Percentiles rank a stretch among this genome's conserved stretches.
These are phyloP conservation scores for Fabriciana adippe DNA, from an alignment of 2,888 invertebrate species.

Conservation along the genomic window DNA sequence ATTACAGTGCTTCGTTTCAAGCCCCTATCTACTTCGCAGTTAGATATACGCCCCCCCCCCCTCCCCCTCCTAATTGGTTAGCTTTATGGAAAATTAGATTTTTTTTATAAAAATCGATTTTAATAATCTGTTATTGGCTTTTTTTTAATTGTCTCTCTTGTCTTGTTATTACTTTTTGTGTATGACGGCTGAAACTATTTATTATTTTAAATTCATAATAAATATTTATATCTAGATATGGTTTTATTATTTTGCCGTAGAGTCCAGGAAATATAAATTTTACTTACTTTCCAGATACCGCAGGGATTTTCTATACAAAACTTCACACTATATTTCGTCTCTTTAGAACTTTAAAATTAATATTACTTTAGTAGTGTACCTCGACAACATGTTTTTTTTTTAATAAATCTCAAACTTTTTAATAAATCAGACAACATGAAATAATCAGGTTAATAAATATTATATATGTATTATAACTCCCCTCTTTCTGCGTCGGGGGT, in stretches of 20 bases:
- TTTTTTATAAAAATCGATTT: constrained; percentile 18
- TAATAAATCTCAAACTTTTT: too few relatives aligned
- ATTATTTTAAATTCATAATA: not conserved
- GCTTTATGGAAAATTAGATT: constrained; percentile 59
- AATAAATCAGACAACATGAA: too few relatives aligned
- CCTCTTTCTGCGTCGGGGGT: too few relatives aligned
- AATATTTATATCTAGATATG: too few relatives aligned
- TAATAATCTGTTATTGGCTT: constrained; percentile 3
- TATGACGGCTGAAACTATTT: not conserved
- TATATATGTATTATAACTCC: too few relatives aligned
- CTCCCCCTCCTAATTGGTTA: constrained; percentile 65
- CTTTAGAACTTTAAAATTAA: not conserved
- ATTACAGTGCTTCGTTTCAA: constrained; percentile 66
- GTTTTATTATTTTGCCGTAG: not conserved
- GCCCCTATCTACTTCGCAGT: constrained; percentile 67
- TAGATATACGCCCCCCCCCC: constrained; percentile 36
- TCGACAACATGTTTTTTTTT: too few relatives aligned
- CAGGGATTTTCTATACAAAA: not conserved
- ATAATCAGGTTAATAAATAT: too few relatives aligned
- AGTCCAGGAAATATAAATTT: not conserved
- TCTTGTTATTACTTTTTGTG: not conserved
- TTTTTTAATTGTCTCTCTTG: not conserved
- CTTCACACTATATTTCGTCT: not conserved
- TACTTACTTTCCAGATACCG: not conserved
- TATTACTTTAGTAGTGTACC: too few relatives aligned